phyloP scores from a whole-genome alignment of 2,113 vertebrate genomes.

The Camelus dromedarius region DNA sequence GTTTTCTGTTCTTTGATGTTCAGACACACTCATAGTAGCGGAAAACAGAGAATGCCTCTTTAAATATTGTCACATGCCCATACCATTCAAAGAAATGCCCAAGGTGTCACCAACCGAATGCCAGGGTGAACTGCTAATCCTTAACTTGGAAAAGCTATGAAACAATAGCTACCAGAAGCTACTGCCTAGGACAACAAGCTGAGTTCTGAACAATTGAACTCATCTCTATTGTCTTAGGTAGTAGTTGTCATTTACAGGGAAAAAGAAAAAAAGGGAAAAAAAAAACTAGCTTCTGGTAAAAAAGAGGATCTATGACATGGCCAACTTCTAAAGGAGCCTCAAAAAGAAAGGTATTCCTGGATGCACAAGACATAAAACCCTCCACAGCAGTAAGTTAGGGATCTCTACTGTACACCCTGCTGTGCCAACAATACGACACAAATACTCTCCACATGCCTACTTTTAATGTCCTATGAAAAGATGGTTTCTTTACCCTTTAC shows the following conservation, averaged over 20 bases:
- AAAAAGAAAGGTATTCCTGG: not conserved
- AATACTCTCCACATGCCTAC: not conserved
- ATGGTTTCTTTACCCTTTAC: not conserved
- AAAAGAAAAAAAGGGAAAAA: not conserved
- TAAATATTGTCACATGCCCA: not conserved
- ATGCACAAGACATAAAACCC: not conserved
- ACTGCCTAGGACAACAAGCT: not conserved
- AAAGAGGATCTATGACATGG: not conserved
- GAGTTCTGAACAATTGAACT: not conserved
- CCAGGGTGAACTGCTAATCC: not conserved
- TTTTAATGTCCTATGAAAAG: not conserved
- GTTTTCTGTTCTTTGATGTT: slow-evolving; percentile 34
- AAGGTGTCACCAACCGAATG: not conserved
- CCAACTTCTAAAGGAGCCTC: not conserved
- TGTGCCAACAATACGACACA: not conserved
- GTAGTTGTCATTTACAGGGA: not conserved
- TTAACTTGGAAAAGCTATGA: not conserved
- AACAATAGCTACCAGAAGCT: not conserved
- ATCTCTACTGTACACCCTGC: not conserved
- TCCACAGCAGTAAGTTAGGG: not conserved
- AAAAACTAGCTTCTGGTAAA: not conserved
- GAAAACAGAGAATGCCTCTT: slow-evolving; percentile 7
- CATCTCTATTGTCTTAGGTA: not conserved
- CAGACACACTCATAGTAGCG: not conserved
- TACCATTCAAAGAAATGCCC: not conserved